These are phyloP conservation scores for Drosophila diplacantha DNA, from an alignment of 2,888 invertebrate species.

Conservation along the genomic window DNA sequence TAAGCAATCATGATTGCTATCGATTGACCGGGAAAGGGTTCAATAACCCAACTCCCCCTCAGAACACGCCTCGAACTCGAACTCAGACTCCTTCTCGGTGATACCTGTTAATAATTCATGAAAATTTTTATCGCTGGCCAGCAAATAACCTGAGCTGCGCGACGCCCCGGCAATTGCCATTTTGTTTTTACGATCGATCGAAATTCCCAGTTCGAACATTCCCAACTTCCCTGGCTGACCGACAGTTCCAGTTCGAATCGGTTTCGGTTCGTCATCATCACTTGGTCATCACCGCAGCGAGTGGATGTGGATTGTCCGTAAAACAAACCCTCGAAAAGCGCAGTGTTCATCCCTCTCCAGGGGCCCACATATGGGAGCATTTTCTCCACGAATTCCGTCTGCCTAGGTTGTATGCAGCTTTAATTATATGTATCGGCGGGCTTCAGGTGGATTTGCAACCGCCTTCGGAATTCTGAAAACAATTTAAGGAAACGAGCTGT, in stretches of 20 bases:
- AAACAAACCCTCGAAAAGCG: conserved; percentile 32
- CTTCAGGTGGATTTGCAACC: conserved; percentile 23
- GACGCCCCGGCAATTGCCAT: conserved; percentile 59
- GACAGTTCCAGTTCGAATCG: conserved; percentile 28
- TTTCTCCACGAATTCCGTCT: conserved; percentile 15
- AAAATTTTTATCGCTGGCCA: conserved; percentile 55
- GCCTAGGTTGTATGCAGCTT: conserved; percentile 9
- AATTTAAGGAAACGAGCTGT: conserved; percentile 47
- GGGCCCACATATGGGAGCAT: conserved; percentile 32
- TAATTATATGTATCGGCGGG: conserved; percentile 22
- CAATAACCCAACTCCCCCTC: conserved; percentile 18
- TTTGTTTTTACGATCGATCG: conserved; percentile 77
- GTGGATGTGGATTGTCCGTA: conserved; percentile 45
- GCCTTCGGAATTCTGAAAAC: conserved; percentile 33
- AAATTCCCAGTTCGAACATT: conserved; percentile 76
- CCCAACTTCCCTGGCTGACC: conserved; percentile 40
- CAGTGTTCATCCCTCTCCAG: conserved; percentile 19
- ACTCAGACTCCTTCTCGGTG: conserved; percentile 5
- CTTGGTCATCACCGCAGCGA: conserved; percentile 33
- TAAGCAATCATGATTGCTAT: not conserved
- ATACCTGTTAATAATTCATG: conserved; percentile 69
- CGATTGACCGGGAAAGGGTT: conserved; percentile 34
- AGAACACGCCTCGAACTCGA: not conserved
- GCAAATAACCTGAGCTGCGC: conserved; percentile 69
- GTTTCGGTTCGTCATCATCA: conserved; percentile 36